Base-by-base conservation (phyloP, 2,888 invertebrate genomes). In the Hanleya hanleyi region DNA sequence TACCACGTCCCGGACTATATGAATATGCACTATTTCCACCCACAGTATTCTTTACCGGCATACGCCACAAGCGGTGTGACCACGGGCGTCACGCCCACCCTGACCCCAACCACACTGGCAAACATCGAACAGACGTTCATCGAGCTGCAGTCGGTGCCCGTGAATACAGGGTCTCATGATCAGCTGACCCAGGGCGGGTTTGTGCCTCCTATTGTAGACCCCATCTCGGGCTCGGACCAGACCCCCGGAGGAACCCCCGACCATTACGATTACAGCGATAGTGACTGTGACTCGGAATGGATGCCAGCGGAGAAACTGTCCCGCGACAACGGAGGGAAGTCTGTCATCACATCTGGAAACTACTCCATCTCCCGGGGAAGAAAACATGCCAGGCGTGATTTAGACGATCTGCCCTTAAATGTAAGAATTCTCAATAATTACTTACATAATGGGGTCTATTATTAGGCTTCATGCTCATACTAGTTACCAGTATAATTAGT, bases 81-180 rank as follows among this genome's bases (percentile, higher is more conserved):
- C 70, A 97, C 97, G 75, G 94, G 95, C 91, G 97, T 97, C 80
- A 97, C 97, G 88, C 95, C 97, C 81, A 97, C 96, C 88, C 93
- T 98, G 86, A 98, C 98, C 82, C 97, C 97, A 78, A 97, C 97
- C 64, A 97, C 97, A 84, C 92, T 97, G 90, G 94, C 96, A 87
- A 92, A 94, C 92, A 96, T 97, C 91, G 97, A 97, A 92, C 96
- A 97, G 88, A 95, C 96, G 0, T 96, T 97, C 92, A 94, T 95
- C 89, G 96, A 97, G 92, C 92, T 96, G 88, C 95, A 95, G 91
- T 84, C 86, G 3, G 94, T 94, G 82, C 94, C 93, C 90, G 88
- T 87, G 41, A 93, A 92, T 76, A 86, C 85, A 1, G 37, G n/a
- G 0, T 77, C 77, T 1, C 83, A 81, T 26, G 84, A 84, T 65